Percentiles rank a stretch among this genome's conserved stretches.
These are phyloP conservation scores for Zeugodacus cucurbitae DNA, from an alignment of 1,140 invertebrate genomes.

Conservation along the genomic window DNA sequence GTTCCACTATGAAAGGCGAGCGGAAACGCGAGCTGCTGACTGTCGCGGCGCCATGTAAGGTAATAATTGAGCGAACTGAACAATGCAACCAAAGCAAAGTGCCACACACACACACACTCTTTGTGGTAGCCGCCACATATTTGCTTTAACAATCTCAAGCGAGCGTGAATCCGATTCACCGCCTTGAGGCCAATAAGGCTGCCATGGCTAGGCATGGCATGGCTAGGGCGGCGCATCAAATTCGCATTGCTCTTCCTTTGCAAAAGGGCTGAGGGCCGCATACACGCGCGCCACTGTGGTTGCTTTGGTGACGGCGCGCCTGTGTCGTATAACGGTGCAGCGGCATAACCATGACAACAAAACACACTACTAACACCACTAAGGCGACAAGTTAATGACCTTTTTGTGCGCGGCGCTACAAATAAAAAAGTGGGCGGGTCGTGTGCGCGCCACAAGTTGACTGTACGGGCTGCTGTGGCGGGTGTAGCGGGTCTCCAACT, in stretches of 20 bases:
- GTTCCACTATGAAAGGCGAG: not conserved
- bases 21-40: not conserved
- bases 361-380: not conserved
- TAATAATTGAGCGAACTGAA: not conserved
- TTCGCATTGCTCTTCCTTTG: not conserved
- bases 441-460: not conserved
- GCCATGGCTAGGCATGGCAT: too few species aligned
- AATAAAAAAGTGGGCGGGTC: not conserved
- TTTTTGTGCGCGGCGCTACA: not conserved
- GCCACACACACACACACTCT: not conserved
- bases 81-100: not conserved
- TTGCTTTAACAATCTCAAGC: not conserved
- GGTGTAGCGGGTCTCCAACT: not conserved
- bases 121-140: not conserved
- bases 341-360: not conserved
- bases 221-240: not conserved
- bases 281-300: not conserved
- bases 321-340: not conserved
- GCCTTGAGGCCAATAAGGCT: not conserved
- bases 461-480: not conserved
- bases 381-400: conserved; percentile 33
- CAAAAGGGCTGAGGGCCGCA: not conserved
- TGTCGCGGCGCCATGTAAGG: not conserved
- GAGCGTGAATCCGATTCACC: not conserved
- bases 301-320: not conserved